Evolutionary conservation across 2,797 vertebrate genomes (phyloP), one percentile per base, ranked within the genome.

Genomic region (Arctocebus calabarensis): DNA sequence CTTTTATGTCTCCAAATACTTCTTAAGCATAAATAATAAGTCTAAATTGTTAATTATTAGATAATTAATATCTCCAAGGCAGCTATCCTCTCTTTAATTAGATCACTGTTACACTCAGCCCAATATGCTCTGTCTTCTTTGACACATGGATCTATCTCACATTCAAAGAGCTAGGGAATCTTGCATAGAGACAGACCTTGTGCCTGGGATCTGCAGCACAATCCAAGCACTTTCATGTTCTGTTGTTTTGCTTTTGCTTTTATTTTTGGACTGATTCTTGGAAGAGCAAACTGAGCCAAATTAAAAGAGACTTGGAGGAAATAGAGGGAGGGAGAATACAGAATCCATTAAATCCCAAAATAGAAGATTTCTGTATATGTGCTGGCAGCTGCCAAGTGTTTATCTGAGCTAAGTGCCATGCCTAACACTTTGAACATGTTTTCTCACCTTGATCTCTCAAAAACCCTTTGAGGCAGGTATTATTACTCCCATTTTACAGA

Each of bases 21-120:
- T 88, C 13, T 52, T 92, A 79, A 90, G 34, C 29, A 40, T 62
- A 71, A 88, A 75, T 94, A 66, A 86, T 89, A 86, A 84, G 43
- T 66, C 52, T 64, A 75, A 75, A 81, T 85, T 48, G 86, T 84
- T 86, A 83, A 48, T 71, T 71, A 34, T 84, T 94, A 61, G 71
- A 19, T 57, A 48, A 88, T 90, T 94, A 88, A 79, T 83, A 74
- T 22, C 25, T 37, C 57, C 52, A 57, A 27, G 48, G 57, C 62
- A 90, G 48, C 70, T 66, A 19, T 48, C 84, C 68, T 88, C n/a
- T 74, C 52, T 27, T 94, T 70, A 68, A 66, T 59, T 17, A 52
- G 19, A 70, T 48, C 45, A 43, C 57, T 74, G 71, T 66, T 84
- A 73, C 23, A 32, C 6, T 73, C 77, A 25, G 9, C 64, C 14